Evolutionary conservation across 2,888 invertebrate genomes (phyloP).

Genomic region (Perizoma flavofasciatum): DNA sequence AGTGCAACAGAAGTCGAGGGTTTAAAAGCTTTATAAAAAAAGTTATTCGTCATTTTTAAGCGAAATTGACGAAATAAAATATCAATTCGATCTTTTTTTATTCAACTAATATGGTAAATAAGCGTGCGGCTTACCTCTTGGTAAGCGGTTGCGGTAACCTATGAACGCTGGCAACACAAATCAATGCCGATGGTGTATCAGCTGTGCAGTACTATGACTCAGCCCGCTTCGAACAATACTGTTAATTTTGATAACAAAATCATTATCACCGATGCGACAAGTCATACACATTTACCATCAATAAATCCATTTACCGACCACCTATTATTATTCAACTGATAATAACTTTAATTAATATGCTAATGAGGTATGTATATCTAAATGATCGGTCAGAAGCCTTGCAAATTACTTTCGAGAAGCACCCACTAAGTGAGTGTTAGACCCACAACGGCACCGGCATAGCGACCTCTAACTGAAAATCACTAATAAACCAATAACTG

Average conservation of each 20-base stretch:
- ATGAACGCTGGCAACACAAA: too few relatives aligned
- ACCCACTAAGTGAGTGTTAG: slow-evolving; percentile 69
- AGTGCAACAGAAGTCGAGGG: slow-evolving; percentile 48
- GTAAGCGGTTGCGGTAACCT: too few relatives aligned
- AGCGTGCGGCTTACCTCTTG: too few relatives aligned
- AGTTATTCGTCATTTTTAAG: not conserved
- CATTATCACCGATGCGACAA: slow-evolving; percentile 55
- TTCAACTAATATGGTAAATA: too few relatives aligned
- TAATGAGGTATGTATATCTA: slow-evolving; percentile 70
- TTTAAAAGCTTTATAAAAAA: not conserved
- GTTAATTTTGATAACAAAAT: slow-evolving; percentile 62
- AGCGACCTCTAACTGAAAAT: slow-evolving; percentile 51
- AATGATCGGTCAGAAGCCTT: slow-evolving; percentile 64
- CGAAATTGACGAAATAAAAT: too few relatives aligned
- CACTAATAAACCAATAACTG: slow-evolving; percentile 34
- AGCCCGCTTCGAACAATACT: slow-evolving; percentile 32
- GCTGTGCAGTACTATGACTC: not conserved
- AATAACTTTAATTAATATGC: slow-evolving; percentile 46
- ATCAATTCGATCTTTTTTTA: not conserved
- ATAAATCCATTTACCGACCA: slow-evolving; percentile 61
- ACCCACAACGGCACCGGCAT: slow-evolving; percentile 57
- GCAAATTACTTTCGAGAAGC: slow-evolving; percentile 71
- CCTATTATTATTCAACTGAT: slow-evolving; percentile 51
- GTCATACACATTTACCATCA: slow-evolving; percentile 47
- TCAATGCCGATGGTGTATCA: not conserved